Conservation (phyloP, 2,113 vertebrate species). For the Oreotrochilus melanogaster region DNA sequence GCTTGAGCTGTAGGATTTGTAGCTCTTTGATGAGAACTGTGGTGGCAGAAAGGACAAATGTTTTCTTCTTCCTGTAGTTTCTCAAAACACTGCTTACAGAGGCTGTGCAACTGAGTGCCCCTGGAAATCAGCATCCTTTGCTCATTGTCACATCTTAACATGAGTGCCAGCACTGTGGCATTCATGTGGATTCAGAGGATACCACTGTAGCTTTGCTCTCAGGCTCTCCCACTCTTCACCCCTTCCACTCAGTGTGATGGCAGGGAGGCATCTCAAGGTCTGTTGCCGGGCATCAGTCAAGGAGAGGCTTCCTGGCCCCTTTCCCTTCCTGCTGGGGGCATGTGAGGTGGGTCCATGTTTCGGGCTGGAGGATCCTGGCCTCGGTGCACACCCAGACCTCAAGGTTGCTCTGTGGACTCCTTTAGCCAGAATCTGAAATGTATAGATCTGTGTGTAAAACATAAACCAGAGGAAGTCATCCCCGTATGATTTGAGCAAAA, state of each 20-base stretch:
- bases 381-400: fast-evolving
- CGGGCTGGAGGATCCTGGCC: not conserved
- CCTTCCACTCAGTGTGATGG: not conserved
- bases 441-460: not conserved
- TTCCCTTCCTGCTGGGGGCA: not conserved
- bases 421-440: not conserved
- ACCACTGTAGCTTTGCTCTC: not conserved
- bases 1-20: not conserved
- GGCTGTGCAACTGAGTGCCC: not conserved
- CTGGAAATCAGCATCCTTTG: not conserved
- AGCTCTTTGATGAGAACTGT: not conserved
- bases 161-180: fast-evolving
- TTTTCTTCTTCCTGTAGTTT: not conserved
- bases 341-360: not conserved
- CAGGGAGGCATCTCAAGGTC: not conserved
- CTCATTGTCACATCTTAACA: not conserved
- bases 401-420: fast-evolving
- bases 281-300: not conserved
- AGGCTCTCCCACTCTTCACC: not conserved
- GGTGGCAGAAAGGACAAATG: not conserved
- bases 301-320: not conserved
- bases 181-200: fast-evolving
- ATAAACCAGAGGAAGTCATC: not conserved
- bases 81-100: not conserved
- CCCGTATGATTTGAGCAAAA: not conserved